Conservation (phyloP, 2,888 invertebrate genomes). For the Hyposoter didymator region DNA sequence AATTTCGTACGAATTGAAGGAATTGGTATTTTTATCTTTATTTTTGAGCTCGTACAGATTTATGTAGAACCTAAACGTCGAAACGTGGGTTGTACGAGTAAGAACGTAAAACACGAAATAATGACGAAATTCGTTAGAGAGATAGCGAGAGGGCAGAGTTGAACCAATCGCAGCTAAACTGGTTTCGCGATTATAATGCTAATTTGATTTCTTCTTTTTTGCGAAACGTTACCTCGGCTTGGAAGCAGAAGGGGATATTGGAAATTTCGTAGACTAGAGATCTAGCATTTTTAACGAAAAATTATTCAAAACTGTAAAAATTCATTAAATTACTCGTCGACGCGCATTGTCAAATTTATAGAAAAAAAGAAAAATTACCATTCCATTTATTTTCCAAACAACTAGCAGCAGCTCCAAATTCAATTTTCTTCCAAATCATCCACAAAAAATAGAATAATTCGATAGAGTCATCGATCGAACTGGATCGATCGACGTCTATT, state of each 20-base stretch:
- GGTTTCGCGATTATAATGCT: slow-evolving; percentile 28
- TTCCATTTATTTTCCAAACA: neutral
- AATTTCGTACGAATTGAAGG: neutral
- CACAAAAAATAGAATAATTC: neutral
- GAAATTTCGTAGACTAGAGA: neutral
- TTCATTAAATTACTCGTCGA: neutral
- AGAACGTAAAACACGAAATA: slow-evolving; percentile 2
- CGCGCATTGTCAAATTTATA: neutral
- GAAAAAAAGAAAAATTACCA: neutral
- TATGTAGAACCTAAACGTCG: neutral
- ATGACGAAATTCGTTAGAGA: slow-evolving; percentile 17
- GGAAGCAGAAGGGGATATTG: neutral
- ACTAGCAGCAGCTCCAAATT: neutral
- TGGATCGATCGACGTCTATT: neutral
- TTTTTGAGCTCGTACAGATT: neutral
- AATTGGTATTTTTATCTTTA: neutral
- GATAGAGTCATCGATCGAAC: neutral
- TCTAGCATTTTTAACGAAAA: neutral
- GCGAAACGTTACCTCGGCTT: slow-evolving; percentile 1
- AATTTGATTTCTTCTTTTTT: slow-evolving; percentile 2
- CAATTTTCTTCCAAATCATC: neutral
- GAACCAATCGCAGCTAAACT: slow-evolving; percentile 28
- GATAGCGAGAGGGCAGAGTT: slow-evolving; percentile 22
- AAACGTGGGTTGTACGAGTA: neutral
- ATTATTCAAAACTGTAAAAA: neutral